Base-by-base conservation (phyloP, 2,113 vertebrate species). In the Spheniscus mendiculus region DNA sequence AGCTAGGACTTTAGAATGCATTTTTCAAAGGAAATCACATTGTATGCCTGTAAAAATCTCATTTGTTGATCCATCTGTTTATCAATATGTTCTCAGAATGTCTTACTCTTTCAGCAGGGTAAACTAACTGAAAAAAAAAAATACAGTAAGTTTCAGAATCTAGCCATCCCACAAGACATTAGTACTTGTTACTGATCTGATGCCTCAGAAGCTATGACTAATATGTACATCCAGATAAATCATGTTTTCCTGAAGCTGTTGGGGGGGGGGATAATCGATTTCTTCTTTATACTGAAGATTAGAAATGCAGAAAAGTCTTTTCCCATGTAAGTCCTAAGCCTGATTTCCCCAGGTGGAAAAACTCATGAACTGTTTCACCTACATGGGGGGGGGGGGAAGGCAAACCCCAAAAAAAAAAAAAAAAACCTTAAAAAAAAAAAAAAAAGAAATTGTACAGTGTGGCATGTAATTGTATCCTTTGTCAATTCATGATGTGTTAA, bases 181-280 rank as follows among this genome's bases (percentile, higher is more conserved):
- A 62, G 40, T 77, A 38, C 27, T 76, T 88, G 22, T 61, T 69
- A 83, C 25, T 21, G 82, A n/a, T 83, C 52, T 7, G 5, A 8
- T 87, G 81, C 65, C 83, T 95, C 67, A 61, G 81, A 25, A 83
- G 63, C 62, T 91, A 3, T 83, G 70, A 72, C 25, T 94, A 47
- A 42, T 26, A 21, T 22, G 13, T 47, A 52, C 12, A 62, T 87
- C 52, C 52, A 91, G 83, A 77, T 81, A 87, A 91, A 70, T 92
- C 1, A 29, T 79, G 16, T 45, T 96, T 95, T 91, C 38, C 34
- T 96, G 74, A 92, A 77, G 34, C 12, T 69, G 1, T 59, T 61
- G 7, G 12, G 15, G 14, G 15, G 14, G 11, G 11, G 30, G 12
- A 38, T 42, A 6, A 45, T 76, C 0, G 0, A 20, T 77, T 84